A percentile compares a stretch with the other conserved stretches of the same genome.
phyloP scores from a whole-genome alignment of 2,797 vertebrate species.

The Coregonus suidteri region DNA sequence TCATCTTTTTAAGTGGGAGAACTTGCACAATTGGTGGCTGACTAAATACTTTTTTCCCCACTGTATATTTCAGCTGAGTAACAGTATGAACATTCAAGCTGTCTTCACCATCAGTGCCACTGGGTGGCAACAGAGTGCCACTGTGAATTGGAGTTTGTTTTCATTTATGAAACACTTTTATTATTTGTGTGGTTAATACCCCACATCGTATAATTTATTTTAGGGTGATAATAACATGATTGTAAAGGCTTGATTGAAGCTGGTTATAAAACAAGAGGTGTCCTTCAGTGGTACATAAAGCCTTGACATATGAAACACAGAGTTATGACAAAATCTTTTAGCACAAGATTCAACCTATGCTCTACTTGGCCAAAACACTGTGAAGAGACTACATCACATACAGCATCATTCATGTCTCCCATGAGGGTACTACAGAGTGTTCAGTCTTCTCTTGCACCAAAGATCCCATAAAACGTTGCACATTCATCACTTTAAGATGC shows the following conservation, averaged over 20 bases:
- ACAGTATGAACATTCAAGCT: neutral
- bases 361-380: conserved; percentile 1
- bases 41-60: too few relatives aligned
- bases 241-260: neutral
- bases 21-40: too few relatives aligned
- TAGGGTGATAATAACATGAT: neutral
- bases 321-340: neutral
- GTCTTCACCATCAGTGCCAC: neutral
- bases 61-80: neutral
- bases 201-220: neutral
- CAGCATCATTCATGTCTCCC: neutral
- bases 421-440: neutral
- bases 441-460: neutral
- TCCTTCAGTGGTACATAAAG: neutral
- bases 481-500: neutral
- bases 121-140: neutral
- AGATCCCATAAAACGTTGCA: neutral
- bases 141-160: neutral
- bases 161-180: neutral
- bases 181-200: neutral
- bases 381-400: neutral
- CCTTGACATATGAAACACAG: neutral
- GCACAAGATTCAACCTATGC: neutral
- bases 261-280: neutral
- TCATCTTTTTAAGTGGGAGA: too few relatives aligned